phyloP scores from a whole-genome alignment of 2,888 invertebrate genomes.

The Nebria brevicollis region DNA sequence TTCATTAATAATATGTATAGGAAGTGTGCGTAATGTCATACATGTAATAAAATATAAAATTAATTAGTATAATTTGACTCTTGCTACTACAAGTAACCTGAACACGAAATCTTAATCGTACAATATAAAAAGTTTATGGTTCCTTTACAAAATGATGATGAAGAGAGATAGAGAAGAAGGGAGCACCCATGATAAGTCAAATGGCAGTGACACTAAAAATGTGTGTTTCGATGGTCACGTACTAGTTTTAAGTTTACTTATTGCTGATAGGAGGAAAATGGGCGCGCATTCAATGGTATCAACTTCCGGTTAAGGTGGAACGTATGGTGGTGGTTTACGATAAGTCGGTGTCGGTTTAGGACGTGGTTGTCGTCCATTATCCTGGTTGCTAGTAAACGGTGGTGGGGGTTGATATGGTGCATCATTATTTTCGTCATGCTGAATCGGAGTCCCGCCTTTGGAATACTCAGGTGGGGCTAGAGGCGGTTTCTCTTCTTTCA shows the following conservation, averaged over 20 bases:
- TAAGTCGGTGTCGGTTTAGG: conserved; percentile 90
- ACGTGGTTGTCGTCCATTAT: conserved; percentile 76
- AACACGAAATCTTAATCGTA: conserved; percentile 48
- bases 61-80: conserved; percentile 45
- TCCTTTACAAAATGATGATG: conserved; percentile 46
- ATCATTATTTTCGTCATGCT: conserved; percentile 59
- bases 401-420: conserved; percentile 93
- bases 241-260: conserved; percentile 16
- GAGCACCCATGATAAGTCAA: conserved; percentile 30
- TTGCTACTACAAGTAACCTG: conserved; percentile 45
- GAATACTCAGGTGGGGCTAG: conserved; percentile 84
- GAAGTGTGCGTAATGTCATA: conserved; percentile 45
- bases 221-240: conserved; percentile 39
- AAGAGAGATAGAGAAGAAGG: conserved; percentile 26
- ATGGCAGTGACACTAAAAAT: conserved; percentile 44
- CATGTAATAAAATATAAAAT: conserved; percentile 47
- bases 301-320: conserved; percentile 83
- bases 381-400: conserved; percentile 80
- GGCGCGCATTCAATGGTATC: conserved; percentile 41
- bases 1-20: conserved; percentile 42
- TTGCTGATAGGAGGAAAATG: conserved; percentile 36
- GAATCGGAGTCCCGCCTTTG: conserved; percentile 53
- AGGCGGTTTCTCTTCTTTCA: conserved; percentile 95
- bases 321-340: conserved; percentile 96
- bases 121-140: conserved; percentile 44